Base-by-base conservation (phyloP, 2,888 invertebrate species). In the Macaria notata region DNA sequence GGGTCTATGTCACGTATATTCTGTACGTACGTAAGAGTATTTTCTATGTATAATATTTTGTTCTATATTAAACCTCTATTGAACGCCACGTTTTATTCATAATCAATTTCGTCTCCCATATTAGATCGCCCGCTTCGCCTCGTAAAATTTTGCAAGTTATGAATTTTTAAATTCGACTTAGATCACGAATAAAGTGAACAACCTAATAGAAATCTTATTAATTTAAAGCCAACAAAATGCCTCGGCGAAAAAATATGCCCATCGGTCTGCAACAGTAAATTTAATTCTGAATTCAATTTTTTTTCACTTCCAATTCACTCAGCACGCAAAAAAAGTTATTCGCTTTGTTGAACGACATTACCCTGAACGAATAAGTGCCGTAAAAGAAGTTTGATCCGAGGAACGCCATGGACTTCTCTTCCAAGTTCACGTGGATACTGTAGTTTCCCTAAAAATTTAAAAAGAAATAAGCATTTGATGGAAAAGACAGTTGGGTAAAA, bases 341-440 rank as follows among this genome's bases (percentile, higher is more conserved):
- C 5, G 65, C 65, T 55, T 80, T 83, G 56, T 86, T 88, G 50
- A 73, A 81, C 3, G 77, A 73, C 45, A 77, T 74, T 2, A 77
- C 70, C 72, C 82, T 88, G 59, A 86, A 88, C 30, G 59, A 61
- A 62, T 83, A 88, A 9, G 68, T 71, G 29, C 86, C 86, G 66
- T 87, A 88, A 69, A 89, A 89, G 71, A 88, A 89, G 31, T 65
- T 83, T 4, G 73, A 59, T 1, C 88, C 86, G 54, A 89, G 70
- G 66, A 88, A 89, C 50, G 64, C 72, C 42, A 33, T 71, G 6
- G 76, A 36, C 63, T 76, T 79, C 49, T 84, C 78, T 9, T 46
- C 7, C 64, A 85, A 75, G 63, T 89, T 79, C 30, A 86, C 50
- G 54, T 79, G 82, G 58, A 83, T 63, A 54, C 76, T 72, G 69